These are phyloP conservation scores for Stercorarius parasiticus DNA, from an alignment of 2,113 vertebrate genomes.

Conservation along the genomic window DNA sequence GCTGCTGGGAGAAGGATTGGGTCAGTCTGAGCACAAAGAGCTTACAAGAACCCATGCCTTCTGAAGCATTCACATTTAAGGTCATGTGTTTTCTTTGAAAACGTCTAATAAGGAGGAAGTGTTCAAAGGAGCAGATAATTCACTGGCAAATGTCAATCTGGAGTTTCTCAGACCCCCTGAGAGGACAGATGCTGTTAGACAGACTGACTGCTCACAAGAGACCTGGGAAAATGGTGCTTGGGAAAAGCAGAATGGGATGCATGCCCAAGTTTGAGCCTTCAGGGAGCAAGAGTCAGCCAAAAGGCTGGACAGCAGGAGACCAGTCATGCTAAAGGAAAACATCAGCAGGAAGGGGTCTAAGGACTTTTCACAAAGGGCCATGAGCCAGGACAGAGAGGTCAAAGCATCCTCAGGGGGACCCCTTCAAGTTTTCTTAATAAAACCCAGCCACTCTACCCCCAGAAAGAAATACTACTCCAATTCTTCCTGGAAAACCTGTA, in stretches of 20 bases:
- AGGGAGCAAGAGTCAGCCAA: background rate
- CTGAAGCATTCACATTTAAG: background rate
- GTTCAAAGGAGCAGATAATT: background rate
- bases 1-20: background rate
- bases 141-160: background rate
- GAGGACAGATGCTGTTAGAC: background rate
- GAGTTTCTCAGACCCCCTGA: background rate
- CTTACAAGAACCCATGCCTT: background rate
- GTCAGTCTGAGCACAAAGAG: background rate
- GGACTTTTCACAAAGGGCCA: background rate
- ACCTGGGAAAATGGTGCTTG: background rate
- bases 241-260: background rate
- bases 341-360: background rate
- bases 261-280: background rate
- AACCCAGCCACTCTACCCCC: background rate
- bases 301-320: background rate
- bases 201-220: background rate
- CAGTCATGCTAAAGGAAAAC: background rate
- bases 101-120: background rate
- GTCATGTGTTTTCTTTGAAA: background rate
- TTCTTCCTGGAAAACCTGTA: background rate
- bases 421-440: background rate
- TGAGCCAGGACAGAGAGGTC: background rate
- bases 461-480: background rate
- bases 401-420: background rate